Base-by-base conservation (phyloP, 2,113 vertebrate species). In the Vimba vimba region DNA sequence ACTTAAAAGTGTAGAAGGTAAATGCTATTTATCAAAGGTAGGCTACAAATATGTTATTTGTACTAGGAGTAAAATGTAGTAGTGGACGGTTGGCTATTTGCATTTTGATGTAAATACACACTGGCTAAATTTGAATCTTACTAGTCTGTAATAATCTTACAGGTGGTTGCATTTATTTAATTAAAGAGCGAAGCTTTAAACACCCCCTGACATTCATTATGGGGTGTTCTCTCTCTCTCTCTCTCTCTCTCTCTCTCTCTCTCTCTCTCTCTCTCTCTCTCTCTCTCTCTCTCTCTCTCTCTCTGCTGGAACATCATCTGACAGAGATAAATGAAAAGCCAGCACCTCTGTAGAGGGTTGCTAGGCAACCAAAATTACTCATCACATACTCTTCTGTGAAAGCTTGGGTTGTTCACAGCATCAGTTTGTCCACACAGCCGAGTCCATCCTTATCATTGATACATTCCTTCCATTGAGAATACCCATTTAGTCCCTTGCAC, bases 311-410 rank as follows among this genome's bases (percentile, higher is more conserved):
- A 55, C 43, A 33, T 64, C 6, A 5, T 39, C 59, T 39, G 84
- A 89, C 69, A 69, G 75, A 60, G 81, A 86, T 78, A 64, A 87
- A 33, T 50, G 50, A 62, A 81, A 39, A 82, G 33, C 50, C 75
- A 73, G 74, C 21, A 59, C 47, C 73, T 69, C 86, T 85, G 77
- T 80, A 57, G n/a, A 43, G 27, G 30, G 88, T 86, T 88, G 82
- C 88, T 55, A 75, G 79, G 86, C 88, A 85, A 90, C 89, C 25
- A 47, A 60, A 86, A 81, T 87, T 82, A 90, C 88, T 86, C 85
- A 87, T 89, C 79, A 79, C 86, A 71, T 88, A 50, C 77, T 82
- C 69, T 17, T 85, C 81, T 77, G 76, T 89, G 80, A 79, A 81
- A 36, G 82, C 30, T 57, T 71, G 52, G 19, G 17, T 57, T 57